Conservation (phyloP, 2,797 vertebrate species). For the Sus cebifrons region DNA sequence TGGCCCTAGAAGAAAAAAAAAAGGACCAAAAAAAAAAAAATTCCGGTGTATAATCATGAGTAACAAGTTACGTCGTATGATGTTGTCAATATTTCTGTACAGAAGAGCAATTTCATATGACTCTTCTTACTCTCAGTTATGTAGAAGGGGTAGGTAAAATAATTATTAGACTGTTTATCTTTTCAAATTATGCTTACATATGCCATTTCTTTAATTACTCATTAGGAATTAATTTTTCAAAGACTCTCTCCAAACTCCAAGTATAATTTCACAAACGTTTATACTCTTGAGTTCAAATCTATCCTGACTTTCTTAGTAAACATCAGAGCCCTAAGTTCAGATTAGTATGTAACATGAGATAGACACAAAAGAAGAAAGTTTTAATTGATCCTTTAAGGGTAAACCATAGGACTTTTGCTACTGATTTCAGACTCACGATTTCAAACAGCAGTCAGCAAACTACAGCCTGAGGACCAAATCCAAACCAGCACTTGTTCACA, state of each 20-base stretch:
- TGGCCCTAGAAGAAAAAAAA: too few species aligned
- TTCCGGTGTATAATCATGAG: not conserved
- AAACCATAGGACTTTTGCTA: not conserved
- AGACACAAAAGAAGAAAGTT: not conserved
- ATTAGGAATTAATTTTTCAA: not conserved
- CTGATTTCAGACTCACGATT: not conserved
- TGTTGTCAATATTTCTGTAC: not conserved
- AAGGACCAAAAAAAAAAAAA: not conserved
- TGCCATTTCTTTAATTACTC: not conserved
- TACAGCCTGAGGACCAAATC: not conserved
- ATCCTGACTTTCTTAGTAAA: constrained; percentile 14
- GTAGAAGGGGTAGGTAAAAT: not conserved
- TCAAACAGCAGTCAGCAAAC: not conserved
- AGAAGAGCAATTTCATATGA: not conserved
- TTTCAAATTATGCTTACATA: not conserved
- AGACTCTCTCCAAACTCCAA: not conserved
- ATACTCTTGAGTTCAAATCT: not conserved
- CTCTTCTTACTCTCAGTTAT: not conserved
- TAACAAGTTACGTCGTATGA: not conserved
- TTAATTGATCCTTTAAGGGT: constrained; percentile 5
- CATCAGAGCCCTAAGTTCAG: not conserved
- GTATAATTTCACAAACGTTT: not conserved
- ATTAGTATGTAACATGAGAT: not conserved
- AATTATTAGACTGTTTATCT: not conserved
- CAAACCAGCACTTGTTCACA: not conserved